Evolutionary conservation across 2,113 vertebrate species (phyloP).

Genomic region (Polypterus bichir): DNA sequence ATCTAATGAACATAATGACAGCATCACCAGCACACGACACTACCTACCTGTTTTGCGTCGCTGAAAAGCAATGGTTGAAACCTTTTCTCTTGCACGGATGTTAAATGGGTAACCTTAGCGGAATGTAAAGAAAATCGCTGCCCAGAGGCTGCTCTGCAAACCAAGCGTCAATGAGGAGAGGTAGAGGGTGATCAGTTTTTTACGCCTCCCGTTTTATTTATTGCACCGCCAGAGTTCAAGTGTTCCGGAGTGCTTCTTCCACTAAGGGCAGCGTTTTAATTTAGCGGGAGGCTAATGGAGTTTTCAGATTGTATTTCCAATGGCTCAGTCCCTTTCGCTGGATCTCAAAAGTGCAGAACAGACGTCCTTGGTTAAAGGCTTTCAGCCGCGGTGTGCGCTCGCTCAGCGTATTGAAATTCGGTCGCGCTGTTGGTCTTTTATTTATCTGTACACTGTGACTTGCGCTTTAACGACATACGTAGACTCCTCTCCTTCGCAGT

Average conservation of each 20-base stretch:
- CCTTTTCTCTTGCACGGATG: constrained; percentile 5
- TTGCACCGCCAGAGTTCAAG: constrained; percentile 11
- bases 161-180: too few species aligned
- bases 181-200: too few species aligned
- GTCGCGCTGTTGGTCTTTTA: neutral
- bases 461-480: too few species aligned
- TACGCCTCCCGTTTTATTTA: too few species aligned
- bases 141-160: too few species aligned
- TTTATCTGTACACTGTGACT: neutral
- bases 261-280: constrained; percentile 16
- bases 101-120: too few species aligned
- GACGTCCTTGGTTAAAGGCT: constrained; percentile 13
- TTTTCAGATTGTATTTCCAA: constrained; percentile 63
- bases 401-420: neutral
- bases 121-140: neutral
- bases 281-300: constrained; percentile 42
- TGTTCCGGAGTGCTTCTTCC: constrained; percentile 12
- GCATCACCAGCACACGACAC: too few species aligned
- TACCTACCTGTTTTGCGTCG: constrained; percentile 41
- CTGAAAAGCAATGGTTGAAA: constrained; percentile 31
- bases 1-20: too few species aligned
- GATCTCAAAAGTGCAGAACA: constrained; percentile 8
- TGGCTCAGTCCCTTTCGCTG: constrained; percentile 22
- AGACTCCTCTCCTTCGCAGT: constrained; percentile 22
- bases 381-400: neutral